Conservation (phyloP, 2,797 vertebrate species). For the Anabacerthia variegaticeps region DNA sequence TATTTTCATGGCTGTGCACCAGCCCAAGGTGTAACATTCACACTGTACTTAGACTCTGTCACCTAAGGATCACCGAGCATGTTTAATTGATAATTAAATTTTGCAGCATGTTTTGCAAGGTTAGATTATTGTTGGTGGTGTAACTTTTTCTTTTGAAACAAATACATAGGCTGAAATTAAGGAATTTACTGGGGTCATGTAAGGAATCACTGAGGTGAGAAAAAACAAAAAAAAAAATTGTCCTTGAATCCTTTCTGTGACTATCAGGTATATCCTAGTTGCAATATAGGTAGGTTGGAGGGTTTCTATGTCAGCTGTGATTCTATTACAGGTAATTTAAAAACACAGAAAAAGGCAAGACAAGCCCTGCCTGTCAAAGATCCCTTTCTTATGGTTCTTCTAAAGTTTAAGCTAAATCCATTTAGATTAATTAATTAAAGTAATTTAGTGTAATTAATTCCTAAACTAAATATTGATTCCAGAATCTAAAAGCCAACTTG, state of each 20-base stretch:
- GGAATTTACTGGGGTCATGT: background rate
- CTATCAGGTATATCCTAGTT: background rate
- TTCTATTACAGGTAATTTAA: background rate
- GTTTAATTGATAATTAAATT: background rate
- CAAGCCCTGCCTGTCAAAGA: background rate
- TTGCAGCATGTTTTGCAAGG: background rate
- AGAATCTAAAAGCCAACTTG: constrained; percentile 9
- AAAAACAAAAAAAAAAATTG: background rate
- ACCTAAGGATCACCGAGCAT: background rate
- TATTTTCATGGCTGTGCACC: background rate
- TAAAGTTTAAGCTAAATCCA: constrained; percentile 11
- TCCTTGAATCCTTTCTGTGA: background rate
- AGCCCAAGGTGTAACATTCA: background rate
- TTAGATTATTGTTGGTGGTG: background rate
- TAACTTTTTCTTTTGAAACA: background rate
- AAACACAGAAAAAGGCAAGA: background rate
- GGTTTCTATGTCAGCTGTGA: no score
- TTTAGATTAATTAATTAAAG: constrained; percentile 7
- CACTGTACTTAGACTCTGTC: background rate
- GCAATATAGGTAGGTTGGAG: background rate
- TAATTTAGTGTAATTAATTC: constrained; percentile 22
- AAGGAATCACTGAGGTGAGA: background rate
- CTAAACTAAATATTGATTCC: constrained; percentile 42
- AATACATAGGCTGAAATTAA: background rate
- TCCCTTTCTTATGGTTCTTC: background rate